These are phyloP conservation scores for Micrastur ruficollis DNA, from an alignment of 2,797 vertebrate genomes.

Conservation along the genomic window DNA sequence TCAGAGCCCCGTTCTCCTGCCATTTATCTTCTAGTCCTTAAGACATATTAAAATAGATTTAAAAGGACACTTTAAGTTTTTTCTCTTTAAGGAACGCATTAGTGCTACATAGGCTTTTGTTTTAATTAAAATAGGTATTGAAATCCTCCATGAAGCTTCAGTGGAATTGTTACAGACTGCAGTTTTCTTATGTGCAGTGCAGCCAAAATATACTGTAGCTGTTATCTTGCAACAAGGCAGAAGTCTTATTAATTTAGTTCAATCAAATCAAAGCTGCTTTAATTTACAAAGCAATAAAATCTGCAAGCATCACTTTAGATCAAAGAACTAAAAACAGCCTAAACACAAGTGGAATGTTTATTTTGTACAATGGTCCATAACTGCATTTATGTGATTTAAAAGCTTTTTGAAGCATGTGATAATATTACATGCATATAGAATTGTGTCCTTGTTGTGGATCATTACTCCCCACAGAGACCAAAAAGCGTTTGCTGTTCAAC, in stretches of 20 bases:
- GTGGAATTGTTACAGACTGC: constrained; percentile 72
- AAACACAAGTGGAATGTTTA: constrained; percentile 87
- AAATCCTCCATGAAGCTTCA: constrained; percentile 80
- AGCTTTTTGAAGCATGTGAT: constrained; percentile 83
- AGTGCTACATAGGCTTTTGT: constrained; percentile 77
- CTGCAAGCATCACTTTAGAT: constrained; percentile 74
- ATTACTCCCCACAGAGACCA: constrained; percentile 86
- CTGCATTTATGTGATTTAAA: constrained; percentile 87
- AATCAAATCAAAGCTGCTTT: constrained; percentile 79
- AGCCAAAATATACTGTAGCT: constrained; percentile 65
- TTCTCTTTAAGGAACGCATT: constrained; percentile 76
- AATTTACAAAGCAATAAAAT: constrained; percentile 83
- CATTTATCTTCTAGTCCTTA: constrained; percentile 79
- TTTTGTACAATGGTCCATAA: constrained; percentile 91
- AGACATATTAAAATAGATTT: constrained; percentile 81
- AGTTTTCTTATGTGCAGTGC: constrained; percentile 66
- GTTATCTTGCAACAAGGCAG: constrained; percentile 73
- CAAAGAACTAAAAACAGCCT: constrained; percentile 78
- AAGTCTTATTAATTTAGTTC: constrained; percentile 83
- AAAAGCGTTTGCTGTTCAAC: constrained; percentile 82
- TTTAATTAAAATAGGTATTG: constrained; percentile 84
- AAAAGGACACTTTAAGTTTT: constrained; percentile 71
- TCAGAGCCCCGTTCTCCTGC: constrained; percentile 39
- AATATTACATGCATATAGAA: constrained; percentile 86
- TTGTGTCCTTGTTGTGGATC: constrained; percentile 83